phyloP scores from a whole-genome alignment of 2,113 vertebrate genomes.

The Crypturellus undulatus region DNA sequence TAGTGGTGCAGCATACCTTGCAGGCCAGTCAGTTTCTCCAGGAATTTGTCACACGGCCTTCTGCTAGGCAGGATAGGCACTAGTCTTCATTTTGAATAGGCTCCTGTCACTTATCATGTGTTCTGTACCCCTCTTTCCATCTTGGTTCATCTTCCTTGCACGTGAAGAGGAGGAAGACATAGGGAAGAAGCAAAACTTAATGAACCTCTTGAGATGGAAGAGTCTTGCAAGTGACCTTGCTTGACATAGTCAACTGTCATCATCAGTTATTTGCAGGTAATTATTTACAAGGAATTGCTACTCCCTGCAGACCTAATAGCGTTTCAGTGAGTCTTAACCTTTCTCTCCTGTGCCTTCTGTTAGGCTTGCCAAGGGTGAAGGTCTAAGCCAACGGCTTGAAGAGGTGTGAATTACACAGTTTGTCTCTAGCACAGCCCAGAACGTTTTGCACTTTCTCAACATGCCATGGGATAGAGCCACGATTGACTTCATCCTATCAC shows the following conservation, averaged over 20 bases:
- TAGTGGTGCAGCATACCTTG: neutral
- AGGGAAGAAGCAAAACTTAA: neutral
- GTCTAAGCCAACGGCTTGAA: neutral
- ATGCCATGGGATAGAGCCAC: neutral
- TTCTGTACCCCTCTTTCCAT: neutral
- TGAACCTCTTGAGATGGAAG: neutral
- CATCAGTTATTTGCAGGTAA: neutral
- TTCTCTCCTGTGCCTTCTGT: neutral
- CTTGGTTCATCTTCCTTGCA: neutral
- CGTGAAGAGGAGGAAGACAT: neutral
- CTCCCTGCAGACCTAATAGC: neutral
- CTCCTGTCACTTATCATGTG: neutral
- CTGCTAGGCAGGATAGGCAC: neutral
- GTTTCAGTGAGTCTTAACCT: neutral
- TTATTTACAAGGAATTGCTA: neutral
- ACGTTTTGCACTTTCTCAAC: neutral
- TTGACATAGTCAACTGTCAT: neutral
- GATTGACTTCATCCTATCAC: neutral
- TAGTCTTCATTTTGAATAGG: accelerated
- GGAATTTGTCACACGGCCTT: neutral
- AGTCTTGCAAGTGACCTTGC: neutral
- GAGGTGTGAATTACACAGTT: neutral
- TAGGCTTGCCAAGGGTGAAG: neutral
- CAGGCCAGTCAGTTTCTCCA: neutral
- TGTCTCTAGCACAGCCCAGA: neutral